Evolutionary conservation across 2,888 invertebrate genomes (phyloP), one percentile per base, ranked within the genome.

Genomic region (Unio delphinus): DNA sequence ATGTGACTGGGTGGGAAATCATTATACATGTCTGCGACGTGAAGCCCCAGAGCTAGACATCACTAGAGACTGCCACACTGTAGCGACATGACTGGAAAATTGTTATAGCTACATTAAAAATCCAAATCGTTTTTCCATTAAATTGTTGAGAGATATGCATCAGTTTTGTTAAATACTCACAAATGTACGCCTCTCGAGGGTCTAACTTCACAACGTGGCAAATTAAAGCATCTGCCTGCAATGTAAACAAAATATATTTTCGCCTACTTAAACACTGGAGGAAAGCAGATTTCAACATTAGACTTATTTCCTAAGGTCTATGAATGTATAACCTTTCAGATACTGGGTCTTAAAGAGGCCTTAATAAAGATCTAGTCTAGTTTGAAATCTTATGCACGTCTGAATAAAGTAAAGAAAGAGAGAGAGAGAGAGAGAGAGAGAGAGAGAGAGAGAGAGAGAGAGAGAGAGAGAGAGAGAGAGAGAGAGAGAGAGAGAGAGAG

Each of bases 201-300:
- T 80, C 75, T 3, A 85, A 66, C 68, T 76, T 78, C 4, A 75
- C 67, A 4, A 79, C 79, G 68, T 83, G 86, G 66, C 83, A 86
- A 17, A 82, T 70, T 55, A 83, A 76, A 6, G 72, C 83, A 80
- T 83, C 86, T 30, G 73, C 61, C 86, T 83, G 70, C 59, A 78
- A 63, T 18, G 28, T 17, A 67, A 69, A 56, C 59, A 65, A 28
- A 61, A 55, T 28, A 26, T 18, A 23, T 61, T n/a, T 59, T 34
- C 55, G 17, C 30, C 20, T 26, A 5, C 20, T 26, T n/a, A n/a
- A 28, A 5, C 11, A 11, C 17, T 23, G 34, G n/a, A 28, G 61
- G 20, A 54, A 55, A 20, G 4, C 28, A 11, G 11, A 8, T 17
- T 28, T 61, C 61, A 23, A 26, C 8, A 3, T 45, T 45, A 45